Conservation (phyloP, 2,113 vertebrate species). For the Eulemur macaco region DNA sequence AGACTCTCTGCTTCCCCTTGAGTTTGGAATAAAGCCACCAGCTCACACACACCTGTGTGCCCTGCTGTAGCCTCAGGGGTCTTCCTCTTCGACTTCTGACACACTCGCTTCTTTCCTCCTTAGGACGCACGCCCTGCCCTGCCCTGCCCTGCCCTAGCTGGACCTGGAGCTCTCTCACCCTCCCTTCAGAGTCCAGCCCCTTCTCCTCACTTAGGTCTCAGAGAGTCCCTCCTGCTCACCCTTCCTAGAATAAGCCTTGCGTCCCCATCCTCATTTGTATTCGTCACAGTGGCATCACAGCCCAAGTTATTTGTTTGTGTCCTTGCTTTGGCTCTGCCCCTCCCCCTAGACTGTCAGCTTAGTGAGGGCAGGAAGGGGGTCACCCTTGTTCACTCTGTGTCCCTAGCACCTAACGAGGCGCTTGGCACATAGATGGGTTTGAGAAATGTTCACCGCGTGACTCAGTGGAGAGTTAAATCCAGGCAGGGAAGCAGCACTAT, state of each 20-base stretch:
- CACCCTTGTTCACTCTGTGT: background rate
- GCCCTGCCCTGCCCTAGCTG: background rate
- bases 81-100: background rate
- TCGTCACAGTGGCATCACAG: background rate
- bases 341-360: background rate
- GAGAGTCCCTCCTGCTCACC: background rate
- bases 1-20: background rate
- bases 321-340: background rate
- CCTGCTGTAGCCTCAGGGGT: too few species aligned
- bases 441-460: background rate
- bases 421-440: background rate
- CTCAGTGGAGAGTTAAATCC: background rate
- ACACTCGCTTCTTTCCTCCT: too few species aligned
- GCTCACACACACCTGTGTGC: background rate
- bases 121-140: too few species aligned
- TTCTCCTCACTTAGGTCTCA: background rate
- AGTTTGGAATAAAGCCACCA: background rate
- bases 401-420: background rate
- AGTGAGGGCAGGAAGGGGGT: background rate
- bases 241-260: background rate
- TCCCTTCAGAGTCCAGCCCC: background rate
- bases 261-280: rapidly evolving
- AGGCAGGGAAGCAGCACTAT: background rate
- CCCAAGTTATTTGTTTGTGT: background rate
- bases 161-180: background rate